These are phyloP conservation scores for Eleginops maclovinus DNA, from an alignment of 2,113 vertebrate species.

Conservation along the genomic window DNA sequence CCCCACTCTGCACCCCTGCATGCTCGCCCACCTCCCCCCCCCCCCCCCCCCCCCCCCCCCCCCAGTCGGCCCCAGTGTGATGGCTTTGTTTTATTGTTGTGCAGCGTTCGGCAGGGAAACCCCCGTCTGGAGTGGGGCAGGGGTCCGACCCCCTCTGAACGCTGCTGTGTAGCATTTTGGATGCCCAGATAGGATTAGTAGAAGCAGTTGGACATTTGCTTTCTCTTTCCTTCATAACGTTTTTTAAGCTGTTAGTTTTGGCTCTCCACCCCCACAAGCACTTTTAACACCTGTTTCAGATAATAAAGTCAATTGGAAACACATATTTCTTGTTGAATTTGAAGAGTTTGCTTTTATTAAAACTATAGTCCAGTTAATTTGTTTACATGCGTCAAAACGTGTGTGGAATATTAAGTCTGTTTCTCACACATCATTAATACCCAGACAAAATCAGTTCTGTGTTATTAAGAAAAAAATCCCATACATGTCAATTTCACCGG, in stretches of 20 bases:
- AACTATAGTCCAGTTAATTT: not conserved
- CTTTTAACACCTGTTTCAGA: conserved; percentile 45
- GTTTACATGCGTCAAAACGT: not conserved
- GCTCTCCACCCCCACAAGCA: not conserved
- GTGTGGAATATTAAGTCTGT: not conserved
- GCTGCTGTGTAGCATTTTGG: conserved; percentile 33
- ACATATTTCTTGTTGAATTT: not conserved
- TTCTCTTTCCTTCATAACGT: conserved; percentile 39
- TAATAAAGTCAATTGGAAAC: conserved; percentile 10
- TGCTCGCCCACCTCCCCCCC: conserved; percentile 29
- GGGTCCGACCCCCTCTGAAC: conserved; percentile 48
- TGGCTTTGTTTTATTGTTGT: conserved; percentile 78
- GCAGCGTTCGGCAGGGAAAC: conserved; percentile 63
- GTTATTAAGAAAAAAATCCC: not conserved
- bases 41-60: not conserved
- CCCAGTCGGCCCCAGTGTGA: conserved; percentile 41
- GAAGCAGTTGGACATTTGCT: conserved; percentile 46
- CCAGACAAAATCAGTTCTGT: not conserved
- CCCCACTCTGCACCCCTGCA: conserved; percentile 30
- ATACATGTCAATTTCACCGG: not conserved
- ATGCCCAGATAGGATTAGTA: conserved; percentile 63
- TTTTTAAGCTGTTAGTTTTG: conserved; percentile 39
- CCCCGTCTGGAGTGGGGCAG: conserved; percentile 58
- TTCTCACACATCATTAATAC: conserved; percentile 14
- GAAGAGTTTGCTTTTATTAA: not conserved